Evolutionary conservation across 2,888 invertebrate genomes (phyloP).

Genomic region (Hyalella azteca): DNA sequence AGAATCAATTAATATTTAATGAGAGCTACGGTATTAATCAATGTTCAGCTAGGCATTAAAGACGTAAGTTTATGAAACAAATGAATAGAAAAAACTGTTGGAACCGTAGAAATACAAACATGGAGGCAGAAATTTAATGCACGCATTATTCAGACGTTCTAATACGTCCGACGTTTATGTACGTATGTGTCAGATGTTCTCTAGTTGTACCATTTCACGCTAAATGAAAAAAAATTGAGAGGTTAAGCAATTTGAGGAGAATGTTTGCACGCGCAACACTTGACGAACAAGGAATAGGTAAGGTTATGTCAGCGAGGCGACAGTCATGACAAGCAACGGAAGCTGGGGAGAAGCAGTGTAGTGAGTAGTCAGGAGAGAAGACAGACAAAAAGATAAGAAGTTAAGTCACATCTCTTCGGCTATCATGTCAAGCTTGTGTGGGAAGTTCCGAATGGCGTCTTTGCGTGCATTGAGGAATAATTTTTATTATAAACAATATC

Average conservation of each 20-base stretch:
- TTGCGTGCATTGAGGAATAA: constrained; percentile 11
- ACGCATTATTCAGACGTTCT: no score
- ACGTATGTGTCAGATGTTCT: no score
- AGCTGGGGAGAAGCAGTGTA: not conserved
- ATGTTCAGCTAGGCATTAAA: no score
- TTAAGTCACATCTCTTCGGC: constrained; percentile 24
- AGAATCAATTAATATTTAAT: no score
- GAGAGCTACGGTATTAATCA: no score
- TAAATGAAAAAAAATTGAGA: no score
- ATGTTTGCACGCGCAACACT: not conserved
- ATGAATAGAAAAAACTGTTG: not conserved
- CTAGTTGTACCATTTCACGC: no score
- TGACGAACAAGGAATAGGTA: not conserved
- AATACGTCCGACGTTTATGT: no score
- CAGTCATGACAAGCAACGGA: not conserved
- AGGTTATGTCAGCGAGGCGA: not conserved
- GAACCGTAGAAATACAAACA: not conserved
- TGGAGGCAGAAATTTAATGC: no score
- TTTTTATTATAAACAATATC: no score
- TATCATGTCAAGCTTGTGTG: constrained; percentile 36
- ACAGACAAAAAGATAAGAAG: not conserved
- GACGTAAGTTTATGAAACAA: no score
- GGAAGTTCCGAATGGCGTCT: constrained; percentile 38
- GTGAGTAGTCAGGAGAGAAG: not conserved
- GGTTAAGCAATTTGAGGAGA: no score